These are phyloP conservation scores for Caenorhabditis wallacei DNA, from an alignment of 2,888 invertebrate genomes.

Conservation along the genomic window DNA sequence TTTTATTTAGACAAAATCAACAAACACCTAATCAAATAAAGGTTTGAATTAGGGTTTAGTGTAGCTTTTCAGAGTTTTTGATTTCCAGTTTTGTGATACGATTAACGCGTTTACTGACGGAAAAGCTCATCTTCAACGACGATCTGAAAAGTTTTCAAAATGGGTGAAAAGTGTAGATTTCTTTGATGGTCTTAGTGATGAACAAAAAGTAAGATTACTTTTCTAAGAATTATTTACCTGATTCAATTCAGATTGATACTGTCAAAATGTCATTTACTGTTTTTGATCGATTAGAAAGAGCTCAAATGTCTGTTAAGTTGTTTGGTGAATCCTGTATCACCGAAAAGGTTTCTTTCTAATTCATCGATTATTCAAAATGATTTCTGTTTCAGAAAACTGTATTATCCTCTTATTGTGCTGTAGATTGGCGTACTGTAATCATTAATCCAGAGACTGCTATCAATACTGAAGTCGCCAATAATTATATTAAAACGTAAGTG, in stretches of 20 bases:
- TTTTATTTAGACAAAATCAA: slow-evolving; percentile 55
- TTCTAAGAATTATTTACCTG: neutral
- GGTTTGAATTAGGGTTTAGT: neutral
- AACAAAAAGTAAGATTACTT: slow-evolving; percentile 41
- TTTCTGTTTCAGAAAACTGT: slow-evolving; percentile 28
- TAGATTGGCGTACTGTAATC: slow-evolving; percentile 27
- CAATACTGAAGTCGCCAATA: slow-evolving; percentile 43
- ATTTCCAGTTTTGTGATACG: slow-evolving; percentile 41
- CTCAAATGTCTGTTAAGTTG: slow-evolving; percentile 46
- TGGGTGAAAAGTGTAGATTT: slow-evolving; percentile 56
- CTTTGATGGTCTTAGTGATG: slow-evolving; percentile 41
- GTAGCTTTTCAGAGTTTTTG: neutral
- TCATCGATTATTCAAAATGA: neutral
- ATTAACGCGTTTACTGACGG: slow-evolving; percentile 41
- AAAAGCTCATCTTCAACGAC: slow-evolving; percentile 36
- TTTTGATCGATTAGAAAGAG: slow-evolving; percentile 54
- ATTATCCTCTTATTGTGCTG: slow-evolving; percentile 49
- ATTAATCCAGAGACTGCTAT: slow-evolving; percentile 40
- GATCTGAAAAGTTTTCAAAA: slow-evolving; percentile 55
- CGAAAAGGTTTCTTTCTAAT: slow-evolving; percentile 24
- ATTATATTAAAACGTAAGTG: slow-evolving; percentile 42
- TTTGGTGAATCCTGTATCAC: slow-evolving; percentile 47
- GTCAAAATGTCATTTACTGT: slow-evolving; percentile 52
- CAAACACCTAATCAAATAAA: slow-evolving; percentile 47
- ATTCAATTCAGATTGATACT: slow-evolving; percentile 35